Base-by-base conservation (phyloP, 1,140 invertebrate species). In the Ips nitidus region DNA sequence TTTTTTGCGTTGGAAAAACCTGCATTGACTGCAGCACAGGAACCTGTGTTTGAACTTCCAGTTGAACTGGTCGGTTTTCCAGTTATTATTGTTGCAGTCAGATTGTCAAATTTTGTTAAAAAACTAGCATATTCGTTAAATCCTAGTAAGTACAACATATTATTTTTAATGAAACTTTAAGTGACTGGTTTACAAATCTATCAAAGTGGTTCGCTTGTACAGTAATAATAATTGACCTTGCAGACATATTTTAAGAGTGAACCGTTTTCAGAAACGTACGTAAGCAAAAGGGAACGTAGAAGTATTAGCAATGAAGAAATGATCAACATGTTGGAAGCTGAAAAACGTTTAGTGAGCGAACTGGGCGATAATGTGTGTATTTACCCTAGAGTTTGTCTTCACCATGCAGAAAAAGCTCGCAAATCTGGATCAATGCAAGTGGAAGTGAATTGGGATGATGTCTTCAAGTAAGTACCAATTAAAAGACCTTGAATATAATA, bases 31-130 rank as follows among this genome's bases (percentile, higher is more conserved):
- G 77, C 81, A 36, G 79, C 83, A 2, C 80, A 86, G 45, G 88
- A 91, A 75, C 85, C 86, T 8, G 74, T 84, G 0, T 91, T 93
- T 75, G 88, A 92, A 77, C 74, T 94, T 50, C 91, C 92, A 1
- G 90, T 94, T 6, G 90, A 94, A 78, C 80, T 94, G 45, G 82
- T 94, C 4, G 92, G 91, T 53, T 94, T 94, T 76, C 92, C 92
- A 0, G 86, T 93, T 45, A 93, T 94, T 73, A 90, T 93, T 58
- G 77, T 91, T 39, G 90, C 91, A 2, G 91, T 93, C n/a, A 83
- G 90, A 76, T 80, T 93, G 52, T 87, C 90, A 1, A 92, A 92
- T 80, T 94, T 94, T 75, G 85, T 92, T 58, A 93, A 92, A 81
- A 93, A 93, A 80, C 80, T 94, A 52, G 87, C 89, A 7, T 94